Conservation (phyloP, 2,113 vertebrate genomes). For the Oncorhynchus nerka region DNA sequence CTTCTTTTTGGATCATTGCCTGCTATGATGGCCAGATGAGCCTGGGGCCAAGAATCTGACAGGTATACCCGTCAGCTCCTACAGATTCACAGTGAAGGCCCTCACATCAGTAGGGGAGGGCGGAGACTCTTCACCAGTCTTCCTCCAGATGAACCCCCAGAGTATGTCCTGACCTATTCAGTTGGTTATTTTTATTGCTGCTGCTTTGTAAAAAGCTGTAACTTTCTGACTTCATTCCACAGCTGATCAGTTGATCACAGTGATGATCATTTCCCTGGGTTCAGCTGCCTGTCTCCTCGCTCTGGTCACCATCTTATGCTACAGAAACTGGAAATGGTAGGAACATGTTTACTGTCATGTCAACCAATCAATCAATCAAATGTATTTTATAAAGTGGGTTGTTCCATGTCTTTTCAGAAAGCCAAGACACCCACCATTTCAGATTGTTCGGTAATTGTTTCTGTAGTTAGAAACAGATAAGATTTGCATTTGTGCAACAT, state of each 20-base stretch:
- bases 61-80: conserved; percentile 29
- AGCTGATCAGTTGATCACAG: conserved; percentile 35
- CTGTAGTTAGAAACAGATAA: too few relatives aligned
- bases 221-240: conserved; percentile 2
- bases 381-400: neutral
- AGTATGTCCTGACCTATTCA: conserved; percentile 34
- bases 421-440: too few relatives aligned
- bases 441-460: too few relatives aligned
- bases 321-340: conserved; percentile 53
- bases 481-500: neutral
- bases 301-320: conserved; percentile 37
- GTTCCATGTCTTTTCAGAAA: too few relatives aligned
- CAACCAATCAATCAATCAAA: neutral
- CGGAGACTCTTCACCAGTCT: neutral
- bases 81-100: conserved; percentile 52
- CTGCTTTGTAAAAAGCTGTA: neutral
- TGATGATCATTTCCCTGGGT: conserved; percentile 15
- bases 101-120: conserved; percentile 53
- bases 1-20: neutral
- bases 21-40: neutral
- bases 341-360: neutral
- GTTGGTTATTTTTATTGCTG: neutral
- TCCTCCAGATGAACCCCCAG: neutral
- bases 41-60: conserved; percentile 34
- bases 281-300: conserved; percentile 12